phyloP scores from a whole-genome alignment of 2,888 invertebrate species.

The Phalangium opilio region DNA sequence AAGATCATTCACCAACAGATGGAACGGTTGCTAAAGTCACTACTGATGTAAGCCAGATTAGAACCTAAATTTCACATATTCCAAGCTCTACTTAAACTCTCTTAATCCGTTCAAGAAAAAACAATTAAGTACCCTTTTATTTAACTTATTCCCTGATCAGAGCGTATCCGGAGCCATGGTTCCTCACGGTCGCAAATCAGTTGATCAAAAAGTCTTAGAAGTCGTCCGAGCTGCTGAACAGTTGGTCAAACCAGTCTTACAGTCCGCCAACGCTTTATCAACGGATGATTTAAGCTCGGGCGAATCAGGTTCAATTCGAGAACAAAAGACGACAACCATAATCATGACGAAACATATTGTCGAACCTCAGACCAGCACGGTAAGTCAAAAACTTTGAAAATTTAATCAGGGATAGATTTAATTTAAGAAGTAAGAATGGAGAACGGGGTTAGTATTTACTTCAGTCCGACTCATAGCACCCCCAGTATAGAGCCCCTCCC shows the following conservation, averaged over 20 bases:
- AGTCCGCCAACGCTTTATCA: constrained; percentile 1
- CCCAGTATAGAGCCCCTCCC: no score
- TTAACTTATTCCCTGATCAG: no score
- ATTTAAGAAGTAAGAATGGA: no score
- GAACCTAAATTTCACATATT: background rate
- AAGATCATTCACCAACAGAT: no score
- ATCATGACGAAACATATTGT: constrained; percentile 72
- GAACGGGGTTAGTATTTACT: no score
- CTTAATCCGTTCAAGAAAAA: no score
- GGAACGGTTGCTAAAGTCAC: no score
- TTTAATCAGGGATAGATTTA: no score
- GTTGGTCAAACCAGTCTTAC: constrained; percentile 39
- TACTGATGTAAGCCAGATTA: background rate
- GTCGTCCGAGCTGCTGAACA: constrained; percentile 77
- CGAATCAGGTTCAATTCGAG: constrained; percentile 43
- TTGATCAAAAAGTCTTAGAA: constrained; percentile 52
- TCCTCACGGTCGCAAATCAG: constrained; percentile 9
- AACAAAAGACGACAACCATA: constrained; percentile 73
- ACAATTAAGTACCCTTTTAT: no score
- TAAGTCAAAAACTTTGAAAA: background rate
- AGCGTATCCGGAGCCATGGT: constrained; percentile 4
- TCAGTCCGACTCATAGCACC: no score
- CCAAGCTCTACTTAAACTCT: no score
- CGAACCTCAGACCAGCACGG: constrained; percentile 6
- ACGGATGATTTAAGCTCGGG: background rate